A percentile compares a stretch with the other conserved stretches of the same genome.
Conservation (phyloP, 2,797 vertebrate genomes). For the Podarcis siculus region DNA sequence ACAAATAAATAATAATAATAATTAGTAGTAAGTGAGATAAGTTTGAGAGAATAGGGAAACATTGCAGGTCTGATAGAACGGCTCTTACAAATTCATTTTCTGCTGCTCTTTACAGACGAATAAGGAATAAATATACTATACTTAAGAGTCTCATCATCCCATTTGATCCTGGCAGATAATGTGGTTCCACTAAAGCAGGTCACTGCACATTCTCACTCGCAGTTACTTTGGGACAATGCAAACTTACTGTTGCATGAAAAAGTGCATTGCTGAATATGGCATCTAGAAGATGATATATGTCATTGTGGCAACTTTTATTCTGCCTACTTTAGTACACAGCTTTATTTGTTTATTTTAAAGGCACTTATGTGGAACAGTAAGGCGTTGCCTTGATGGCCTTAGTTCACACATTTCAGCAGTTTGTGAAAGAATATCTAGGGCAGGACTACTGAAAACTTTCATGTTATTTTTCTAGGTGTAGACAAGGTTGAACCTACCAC, state of each 20-base stretch:
- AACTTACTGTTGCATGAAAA: constrained; percentile 65
- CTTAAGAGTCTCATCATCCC: constrained; percentile 49
- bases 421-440: constrained; percentile 15
- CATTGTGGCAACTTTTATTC: constrained; percentile 63
- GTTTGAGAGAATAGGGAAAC: not conserved
- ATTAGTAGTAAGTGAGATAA: not conserved
- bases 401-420: constrained; percentile 6
- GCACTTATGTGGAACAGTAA: too few species aligned
- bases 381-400: not conserved
- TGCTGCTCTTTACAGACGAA: constrained; percentile 43
- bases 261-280: constrained; percentile 54
- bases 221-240: constrained; percentile 68
- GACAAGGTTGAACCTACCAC: constrained; percentile 19
- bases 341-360: not conserved
- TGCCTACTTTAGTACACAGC: constrained; percentile 57
- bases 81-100: not conserved
- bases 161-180: constrained; percentile 58
- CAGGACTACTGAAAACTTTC: not conserved
- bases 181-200: constrained; percentile 67
- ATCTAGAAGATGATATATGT: constrained; percentile 60
- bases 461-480: not conserved
- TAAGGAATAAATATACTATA: constrained; percentile 47
- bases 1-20: not conserved
- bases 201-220: constrained; percentile 63
- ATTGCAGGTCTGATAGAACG: not conserved